Evolutionary conservation across 2,797 vertebrate species (phyloP).

Genomic region (Champsocephalus gunnari): DNA sequence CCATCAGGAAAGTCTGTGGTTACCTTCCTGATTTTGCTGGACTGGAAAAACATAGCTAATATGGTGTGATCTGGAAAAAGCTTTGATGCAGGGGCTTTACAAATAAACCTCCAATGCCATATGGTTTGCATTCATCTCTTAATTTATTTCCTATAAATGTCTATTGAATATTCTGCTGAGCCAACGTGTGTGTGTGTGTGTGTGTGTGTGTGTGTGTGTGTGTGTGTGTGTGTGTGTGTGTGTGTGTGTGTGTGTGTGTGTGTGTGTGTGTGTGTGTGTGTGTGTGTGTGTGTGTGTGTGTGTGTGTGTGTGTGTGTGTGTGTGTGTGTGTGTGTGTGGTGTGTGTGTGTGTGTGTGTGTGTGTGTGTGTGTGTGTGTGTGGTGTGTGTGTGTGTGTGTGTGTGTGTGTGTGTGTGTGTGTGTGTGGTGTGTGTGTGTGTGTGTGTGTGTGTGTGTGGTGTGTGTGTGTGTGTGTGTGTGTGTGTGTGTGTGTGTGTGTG

Average conservation of each 20-base stretch:
- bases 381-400: conserved; percentile 85
- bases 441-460: conserved; percentile 74
- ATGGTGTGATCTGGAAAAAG: conserved; percentile 97
- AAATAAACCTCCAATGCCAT: conserved; percentile 99
- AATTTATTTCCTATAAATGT: conserved; percentile 99
- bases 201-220: conserved; percentile 91
- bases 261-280: conserved; percentile 91
- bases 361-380: conserved; percentile 91
- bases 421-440: conserved; percentile 91
- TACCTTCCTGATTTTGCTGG: conserved; percentile 98
- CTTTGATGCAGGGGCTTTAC: conserved; percentile 99
- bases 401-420: conserved; percentile 88
- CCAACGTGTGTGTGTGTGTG: conserved; percentile 84
- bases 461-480: no score
- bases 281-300: conserved; percentile 75
- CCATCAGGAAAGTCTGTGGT: conserved; percentile 99
- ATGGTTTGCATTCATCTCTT: conserved; percentile 99
- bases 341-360: conserved; percentile 83
- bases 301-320: conserved; percentile 85
- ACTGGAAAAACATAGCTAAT: conserved; percentile 99
- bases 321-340: no score
- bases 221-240: conserved; percentile 91
- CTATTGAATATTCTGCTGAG: conserved; percentile 94
- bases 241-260: conserved; percentile 91
- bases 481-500: conserved; percentile 60